Evolutionary conservation across 1,140 invertebrate genomes (phyloP).

Genomic region (Calliphora vicina): DNA sequence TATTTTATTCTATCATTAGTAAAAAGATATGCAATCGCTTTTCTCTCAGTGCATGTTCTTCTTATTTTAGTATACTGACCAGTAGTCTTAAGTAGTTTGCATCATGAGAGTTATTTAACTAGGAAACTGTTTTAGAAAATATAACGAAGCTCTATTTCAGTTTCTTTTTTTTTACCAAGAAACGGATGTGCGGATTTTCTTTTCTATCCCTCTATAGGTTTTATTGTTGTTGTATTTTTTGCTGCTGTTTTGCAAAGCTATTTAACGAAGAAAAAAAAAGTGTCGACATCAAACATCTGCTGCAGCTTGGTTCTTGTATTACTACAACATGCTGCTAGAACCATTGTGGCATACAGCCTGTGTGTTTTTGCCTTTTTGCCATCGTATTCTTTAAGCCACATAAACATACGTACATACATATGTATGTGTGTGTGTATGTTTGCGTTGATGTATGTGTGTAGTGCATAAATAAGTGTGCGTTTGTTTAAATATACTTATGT

Average conservation of each 20-base stretch:
- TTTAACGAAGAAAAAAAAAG: background rate
- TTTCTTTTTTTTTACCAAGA: background rate
- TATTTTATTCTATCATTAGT: no score
- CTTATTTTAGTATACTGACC: background rate
- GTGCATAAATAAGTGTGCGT: conserved; percentile 2
- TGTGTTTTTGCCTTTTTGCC: background rate
- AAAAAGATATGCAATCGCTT: no score
- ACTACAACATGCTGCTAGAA: background rate
- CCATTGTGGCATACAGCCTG: background rate
- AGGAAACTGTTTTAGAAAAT: background rate
- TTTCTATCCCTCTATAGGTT: background rate
- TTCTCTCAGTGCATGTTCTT: no score
- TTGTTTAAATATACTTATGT: background rate
- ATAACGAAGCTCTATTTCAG: background rate
- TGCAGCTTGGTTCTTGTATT: background rate
- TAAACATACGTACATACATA: background rate
- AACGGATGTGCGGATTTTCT: background rate
- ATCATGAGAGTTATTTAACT: background rate
- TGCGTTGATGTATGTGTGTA: background rate
- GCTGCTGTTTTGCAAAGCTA: background rate
- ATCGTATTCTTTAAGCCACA: background rate
- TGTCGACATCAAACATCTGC: background rate
- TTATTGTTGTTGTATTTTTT: background rate
- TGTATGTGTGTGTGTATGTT: background rate
- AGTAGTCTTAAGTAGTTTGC: background rate